A percentile compares a stretch with the other conserved stretches of the same genome.
These are phyloP conservation scores for Clarias laeviceps DNA, from an alignment of 2,797 vertebrate species.

Conservation along the genomic window DNA sequence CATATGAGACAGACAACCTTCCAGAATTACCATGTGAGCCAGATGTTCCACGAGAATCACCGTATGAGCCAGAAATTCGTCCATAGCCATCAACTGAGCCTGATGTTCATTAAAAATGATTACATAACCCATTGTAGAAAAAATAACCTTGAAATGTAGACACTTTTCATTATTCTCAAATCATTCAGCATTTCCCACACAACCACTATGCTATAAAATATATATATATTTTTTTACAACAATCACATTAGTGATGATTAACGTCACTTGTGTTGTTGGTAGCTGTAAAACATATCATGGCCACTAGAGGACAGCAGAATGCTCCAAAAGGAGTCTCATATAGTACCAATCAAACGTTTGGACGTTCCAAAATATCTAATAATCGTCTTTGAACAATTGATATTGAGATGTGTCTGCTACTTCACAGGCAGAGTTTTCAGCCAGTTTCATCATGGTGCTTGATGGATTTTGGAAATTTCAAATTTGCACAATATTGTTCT, in stretches of 20 bases:
- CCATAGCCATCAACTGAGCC: slow-evolving; percentile 29
- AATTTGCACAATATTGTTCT: too few species aligned
- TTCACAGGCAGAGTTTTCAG: too few species aligned
- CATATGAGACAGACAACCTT: slow-evolving; percentile 29
- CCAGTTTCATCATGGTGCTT: too few species aligned
- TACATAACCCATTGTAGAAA: slow-evolving; percentile 20
- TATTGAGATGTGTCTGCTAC: too few species aligned
- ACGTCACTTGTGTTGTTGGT: neutral
- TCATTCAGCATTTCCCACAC: neutral
- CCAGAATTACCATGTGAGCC: slow-evolving; percentile 31
- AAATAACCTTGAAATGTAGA: neutral
- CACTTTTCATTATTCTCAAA: neutral
- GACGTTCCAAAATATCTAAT: too few species aligned
- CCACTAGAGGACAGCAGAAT: slow-evolving; percentile 44
- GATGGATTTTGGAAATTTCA: too few species aligned
- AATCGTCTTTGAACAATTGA: too few species aligned
- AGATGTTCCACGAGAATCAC: slow-evolving; percentile 26
- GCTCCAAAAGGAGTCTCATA: neutral
- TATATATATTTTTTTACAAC: neutral
- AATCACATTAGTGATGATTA: neutral
- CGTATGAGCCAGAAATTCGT: slow-evolving; percentile 17
- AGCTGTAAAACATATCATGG: neutral
- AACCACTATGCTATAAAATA: too few species aligned
- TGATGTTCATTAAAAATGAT: slow-evolving; percentile 38
- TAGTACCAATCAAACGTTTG: too few species aligned